A percentile compares a stretch with the other conserved stretches of the same genome.
These are phyloP conservation scores for Schrankia costaestrigalis DNA, from an alignment of 2,888 invertebrate genomes.

Conservation along the genomic window DNA sequence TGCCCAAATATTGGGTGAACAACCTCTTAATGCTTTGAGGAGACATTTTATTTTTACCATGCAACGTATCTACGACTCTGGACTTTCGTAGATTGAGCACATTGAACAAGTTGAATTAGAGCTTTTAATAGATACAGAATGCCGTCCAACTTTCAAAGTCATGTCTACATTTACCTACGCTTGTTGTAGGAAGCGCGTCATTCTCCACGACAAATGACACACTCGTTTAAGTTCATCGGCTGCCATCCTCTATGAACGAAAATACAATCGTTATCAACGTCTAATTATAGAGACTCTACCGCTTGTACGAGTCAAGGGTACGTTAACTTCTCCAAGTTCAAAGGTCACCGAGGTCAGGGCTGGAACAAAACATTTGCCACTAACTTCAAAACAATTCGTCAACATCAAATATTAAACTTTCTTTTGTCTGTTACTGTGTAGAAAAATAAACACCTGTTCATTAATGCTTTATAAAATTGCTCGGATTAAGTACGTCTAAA, in stretches of 20 bases:
- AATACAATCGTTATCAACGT: slow-evolving; percentile 57
- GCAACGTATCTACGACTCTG: slow-evolving; percentile 48
- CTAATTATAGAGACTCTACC: slow-evolving; percentile 68
- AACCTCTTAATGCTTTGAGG: slow-evolving; percentile 76
- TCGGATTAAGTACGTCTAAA: too few relatives aligned
- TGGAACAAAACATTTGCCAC: slow-evolving; percentile 36
- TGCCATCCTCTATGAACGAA: slow-evolving; percentile 38
- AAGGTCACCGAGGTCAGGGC: slow-evolving; percentile 70
- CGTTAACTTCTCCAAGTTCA: slow-evolving; percentile 75
- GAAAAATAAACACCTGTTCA: too few relatives aligned
- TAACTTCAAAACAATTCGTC: slow-evolving; percentile 29
- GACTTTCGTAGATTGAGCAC: slow-evolving; percentile 33
- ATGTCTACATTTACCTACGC: neutral
- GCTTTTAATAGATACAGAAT: slow-evolving; percentile 28
- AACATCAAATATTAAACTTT: slow-evolving; percentile 22
- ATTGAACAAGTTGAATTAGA: slow-evolving; percentile 24
- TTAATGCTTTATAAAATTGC: too few relatives aligned
- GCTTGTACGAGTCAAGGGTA: slow-evolving; percentile 71
- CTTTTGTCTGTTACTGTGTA: slow-evolving; percentile 15
- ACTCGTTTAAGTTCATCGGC: slow-evolving; percentile 19
- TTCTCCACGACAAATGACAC: slow-evolving; percentile 21
- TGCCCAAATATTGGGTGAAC: slow-evolving; percentile 78
- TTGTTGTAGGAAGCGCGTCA: slow-evolving; percentile 20
- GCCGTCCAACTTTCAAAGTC: neutral
- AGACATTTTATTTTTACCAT: slow-evolving; percentile 79